Evolutionary conservation across 1,140 invertebrate species (phyloP), one percentile per base, ranked within the genome.

Genomic region (Mercenaria mercenaria): DNA sequence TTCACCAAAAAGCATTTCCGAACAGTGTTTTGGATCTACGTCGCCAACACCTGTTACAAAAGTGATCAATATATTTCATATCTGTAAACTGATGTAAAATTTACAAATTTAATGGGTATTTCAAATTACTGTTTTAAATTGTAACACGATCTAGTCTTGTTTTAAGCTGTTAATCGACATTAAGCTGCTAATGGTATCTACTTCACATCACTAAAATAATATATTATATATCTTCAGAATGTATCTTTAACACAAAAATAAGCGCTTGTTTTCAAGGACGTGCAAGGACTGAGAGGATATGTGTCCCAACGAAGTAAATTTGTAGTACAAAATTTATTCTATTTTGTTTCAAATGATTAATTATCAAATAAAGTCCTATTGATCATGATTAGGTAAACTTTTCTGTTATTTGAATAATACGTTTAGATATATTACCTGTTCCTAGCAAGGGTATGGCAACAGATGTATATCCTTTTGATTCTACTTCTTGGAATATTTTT

Each of bases 371-470:
- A 29, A 67, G 8, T 32, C n/a, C 4, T 8, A 32, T 29, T 32
- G 11, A 67, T 67, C 26, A 67, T 61, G 26, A 6, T n/a, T 61
- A 13, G 20, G 1, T 32, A 67, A 3, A 29, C 11, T 6, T 29
- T 23, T 67, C n/a, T 23, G 1, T 32, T 23, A 3, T 6, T 32
- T 32, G 26, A 37, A 67, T 4, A 11, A 67, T n/a, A 67, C 4
- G 6, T 8, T 8, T 29, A 2, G 6, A 6, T 11, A 32, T 6
- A n/a, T 32, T 91, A 91, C 90, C 90, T 43, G 61, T 85, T 80
- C 84, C 90, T 26, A 91, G 43, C 10, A 91, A 64, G 29, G 90
- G 80, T 52, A 91, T 4, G 8, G 82, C 86, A 26, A 91, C 11
- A 0, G 90, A 79, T 59, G 47, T n/a, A 29, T 72, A 18, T 32